phyloP scores from a whole-genome alignment of 2,888 invertebrate genomes.

The Nomada fabriciana region DNA sequence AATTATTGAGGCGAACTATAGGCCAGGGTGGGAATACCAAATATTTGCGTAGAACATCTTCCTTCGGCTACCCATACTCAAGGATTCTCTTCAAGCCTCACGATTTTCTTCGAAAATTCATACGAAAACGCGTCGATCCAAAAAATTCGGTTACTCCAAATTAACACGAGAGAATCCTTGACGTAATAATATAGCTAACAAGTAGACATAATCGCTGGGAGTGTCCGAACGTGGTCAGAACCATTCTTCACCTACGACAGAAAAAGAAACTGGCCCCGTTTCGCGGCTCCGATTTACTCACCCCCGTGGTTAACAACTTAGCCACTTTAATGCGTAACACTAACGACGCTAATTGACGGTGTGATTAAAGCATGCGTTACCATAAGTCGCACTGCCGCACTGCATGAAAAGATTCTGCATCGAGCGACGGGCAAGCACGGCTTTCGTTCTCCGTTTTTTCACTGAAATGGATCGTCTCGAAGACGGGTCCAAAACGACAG shows the following conservation, averaged over 20 bases:
- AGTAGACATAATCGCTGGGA: neutral
- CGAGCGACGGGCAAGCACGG: constrained; percentile 9
- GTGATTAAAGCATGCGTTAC: constrained; percentile 58
- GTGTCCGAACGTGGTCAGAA: constrained; percentile 27
- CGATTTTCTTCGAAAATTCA: too few species aligned
- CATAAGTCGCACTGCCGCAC: constrained; percentile 24
- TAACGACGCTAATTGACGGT: constrained; percentile 60
- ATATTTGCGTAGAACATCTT: neutral
- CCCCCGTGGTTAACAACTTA: constrained; percentile 57
- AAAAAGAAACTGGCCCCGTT: constrained; percentile 38
- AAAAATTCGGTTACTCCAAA: too few species aligned
- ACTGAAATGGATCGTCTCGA: neutral
- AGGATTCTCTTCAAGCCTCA: neutral
- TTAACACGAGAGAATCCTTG: constrained; percentile 3
- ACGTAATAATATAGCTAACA: constrained; percentile 4
- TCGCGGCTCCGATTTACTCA: constrained; percentile 39
- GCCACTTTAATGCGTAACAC: constrained; percentile 55
- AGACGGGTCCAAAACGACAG: too few species aligned
- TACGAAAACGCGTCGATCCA: too few species aligned
- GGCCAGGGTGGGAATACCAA: constrained; percentile 18
- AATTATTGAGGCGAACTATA: neutral
- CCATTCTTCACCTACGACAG: neutral
- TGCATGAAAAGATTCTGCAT: constrained; percentile 41
- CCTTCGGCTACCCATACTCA: constrained; percentile 3
- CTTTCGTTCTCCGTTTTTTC: constrained; percentile 7